These are phyloP conservation scores for Dendrolimus punctatus DNA, from an alignment of 1,140 invertebrate genomes.

Conservation along the genomic window DNA sequence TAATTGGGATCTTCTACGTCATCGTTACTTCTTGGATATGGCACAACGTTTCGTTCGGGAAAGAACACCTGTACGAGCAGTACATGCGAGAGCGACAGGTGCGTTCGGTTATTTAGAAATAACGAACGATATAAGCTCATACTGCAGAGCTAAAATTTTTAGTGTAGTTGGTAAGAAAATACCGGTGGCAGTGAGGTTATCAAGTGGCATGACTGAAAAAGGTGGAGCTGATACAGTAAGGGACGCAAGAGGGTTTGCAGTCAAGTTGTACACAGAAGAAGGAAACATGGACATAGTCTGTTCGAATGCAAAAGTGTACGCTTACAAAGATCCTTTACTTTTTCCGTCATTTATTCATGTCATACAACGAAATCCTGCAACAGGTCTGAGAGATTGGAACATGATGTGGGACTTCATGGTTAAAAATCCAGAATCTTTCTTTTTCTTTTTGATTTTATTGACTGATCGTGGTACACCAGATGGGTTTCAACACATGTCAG, in stretches of 20 bases:
- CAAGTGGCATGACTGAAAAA: conserved; percentile 89
- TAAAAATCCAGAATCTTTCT: conserved; percentile 85
- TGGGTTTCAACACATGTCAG: conserved; percentile 84
- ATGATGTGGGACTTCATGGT: conserved; percentile 95
- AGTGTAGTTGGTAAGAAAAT: conserved; percentile 88
- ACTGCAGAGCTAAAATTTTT: conserved; percentile 90
- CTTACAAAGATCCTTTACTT: conserved; percentile 80
- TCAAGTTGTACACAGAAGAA: conserved; percentile 85
- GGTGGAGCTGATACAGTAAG: conserved; percentile 87
- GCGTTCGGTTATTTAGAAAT: conserved; percentile 97
- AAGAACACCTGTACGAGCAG: conserved; percentile 94
- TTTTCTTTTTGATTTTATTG: conserved; percentile 75
- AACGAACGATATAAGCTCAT: conserved; percentile 92
- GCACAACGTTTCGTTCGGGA: conserved; percentile 93
- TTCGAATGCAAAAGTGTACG: conserved; percentile 84
- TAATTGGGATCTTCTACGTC: conserved; percentile 60
- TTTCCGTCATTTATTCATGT: conserved; percentile 77
- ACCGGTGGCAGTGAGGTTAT: conserved; percentile 80
- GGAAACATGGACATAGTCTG: conserved; percentile 85
- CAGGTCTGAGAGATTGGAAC: conserved; percentile 82
- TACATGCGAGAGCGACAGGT: conserved; percentile 95
- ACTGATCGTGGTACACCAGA: conserved; percentile 92
- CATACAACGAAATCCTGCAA: conserved; percentile 81
- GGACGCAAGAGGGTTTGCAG: conserved; percentile 81
- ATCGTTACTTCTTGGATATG: conserved; percentile 84